Base-by-base conservation (phyloP, 1,140 invertebrate species). In the Nasonia giraulti region DNA sequence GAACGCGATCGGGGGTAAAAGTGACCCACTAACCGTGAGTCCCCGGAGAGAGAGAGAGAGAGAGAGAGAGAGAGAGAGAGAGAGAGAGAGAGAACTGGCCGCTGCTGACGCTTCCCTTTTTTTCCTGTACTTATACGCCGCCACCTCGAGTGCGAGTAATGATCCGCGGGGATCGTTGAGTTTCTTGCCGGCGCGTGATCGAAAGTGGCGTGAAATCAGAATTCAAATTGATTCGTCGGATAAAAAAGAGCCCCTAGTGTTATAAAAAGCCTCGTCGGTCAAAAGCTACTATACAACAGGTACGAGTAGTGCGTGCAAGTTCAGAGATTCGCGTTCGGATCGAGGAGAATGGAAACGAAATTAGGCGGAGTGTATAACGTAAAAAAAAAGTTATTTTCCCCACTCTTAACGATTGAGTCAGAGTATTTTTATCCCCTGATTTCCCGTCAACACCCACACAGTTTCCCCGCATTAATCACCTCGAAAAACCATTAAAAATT, bases 11-110 rank as follows among this genome's bases (percentile, higher is more conserved):
- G 84, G 84, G 86, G 88, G 84, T 88, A 89, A 89, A 88, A 88
- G 86, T 88, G 87, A 87, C 88, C 88, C 81, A 89, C 87, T 88
- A 88, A 73, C 50, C 73, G 37, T 69, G 27, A 73, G 37, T 62
- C 55, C 55, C 55, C 20, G 10, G 40, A 44, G 40, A 44, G 40
- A 7, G 6, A 62, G 55, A 20, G 27, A 27, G 27, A 27, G 20
- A 62, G 27, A 27, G 27, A 27, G 55, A 62, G 55, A 62, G 40
- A 44, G 40, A 44, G 40, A 7, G 6, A 62, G 55, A 20, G 27
- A 27, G 27, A 27, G 20, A 62, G 27, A 27, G 27, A 27, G 55
- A 62, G 55, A 62, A 62, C 47, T 50, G 47, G 47, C 47, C 47
- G 14, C 0, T 50, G 10, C 44, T 12, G 44, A 47, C 12, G 14